Evolutionary conservation across 2,797 vertebrate genomes (phyloP).

Genomic region (Notoglanidium macrostoma): DNA sequence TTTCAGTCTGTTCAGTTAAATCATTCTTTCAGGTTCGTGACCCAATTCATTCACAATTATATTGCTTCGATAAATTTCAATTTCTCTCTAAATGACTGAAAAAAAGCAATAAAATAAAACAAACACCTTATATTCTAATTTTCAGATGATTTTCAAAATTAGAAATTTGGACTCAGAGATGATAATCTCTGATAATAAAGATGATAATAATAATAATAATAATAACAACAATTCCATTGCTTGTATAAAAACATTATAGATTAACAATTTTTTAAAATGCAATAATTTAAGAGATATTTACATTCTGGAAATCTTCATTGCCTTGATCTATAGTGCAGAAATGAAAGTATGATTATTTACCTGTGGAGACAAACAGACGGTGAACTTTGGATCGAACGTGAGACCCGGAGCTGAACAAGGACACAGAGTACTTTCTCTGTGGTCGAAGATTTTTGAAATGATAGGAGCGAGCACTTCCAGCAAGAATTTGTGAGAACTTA

Average conservation of each 20-base stretch:
- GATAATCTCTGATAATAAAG: background rate
- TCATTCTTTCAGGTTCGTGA: background rate
- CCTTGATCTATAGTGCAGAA: background rate
- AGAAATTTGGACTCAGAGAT: background rate
- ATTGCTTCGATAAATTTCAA: background rate
- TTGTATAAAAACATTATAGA: background rate
- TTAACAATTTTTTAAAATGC: background rate
- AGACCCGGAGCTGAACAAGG: conserved; percentile 66
- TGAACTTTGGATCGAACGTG: conserved; percentile 73
- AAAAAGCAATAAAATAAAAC: background rate
- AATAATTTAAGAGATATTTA: background rate
- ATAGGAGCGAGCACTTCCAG: conserved; percentile 70
- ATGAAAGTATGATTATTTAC: conserved; percentile 55
- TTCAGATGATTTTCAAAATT: background rate
- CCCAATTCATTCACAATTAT: background rate
- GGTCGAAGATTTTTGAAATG: conserved; percentile 79
- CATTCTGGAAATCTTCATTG: background rate
- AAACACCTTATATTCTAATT: background rate
- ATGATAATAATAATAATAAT: conserved; percentile 9
- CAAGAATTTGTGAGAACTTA: conserved; percentile 71
- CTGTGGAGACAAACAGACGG: conserved; percentile 70
- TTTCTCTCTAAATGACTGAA: background rate
- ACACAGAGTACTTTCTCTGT: conserved; percentile 77
- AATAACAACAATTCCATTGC: background rate
- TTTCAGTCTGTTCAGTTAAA: background rate